Evolutionary conservation across 2,888 invertebrate species (phyloP), one percentile per base, ranked within the genome.

Genomic region (Junonia oenone): DNA sequence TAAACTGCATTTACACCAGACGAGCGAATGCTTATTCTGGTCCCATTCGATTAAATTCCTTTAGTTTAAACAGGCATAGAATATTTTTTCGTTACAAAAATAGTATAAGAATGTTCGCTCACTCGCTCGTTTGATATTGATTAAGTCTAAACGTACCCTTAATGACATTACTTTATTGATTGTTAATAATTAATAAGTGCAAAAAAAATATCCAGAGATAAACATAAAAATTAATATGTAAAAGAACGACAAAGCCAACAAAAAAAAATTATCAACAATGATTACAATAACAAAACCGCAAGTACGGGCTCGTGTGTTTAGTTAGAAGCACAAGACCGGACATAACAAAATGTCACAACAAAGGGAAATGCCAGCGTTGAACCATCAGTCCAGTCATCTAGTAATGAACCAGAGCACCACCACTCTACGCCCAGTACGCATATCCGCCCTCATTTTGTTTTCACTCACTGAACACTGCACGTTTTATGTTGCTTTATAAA

Each of bases 401-500:
- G 78, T 85, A 85, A 88, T 87, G 85, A 78, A 78, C 75, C 78
- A 70, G 74, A 72, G 69, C 67, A 70, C 68, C 68, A 63, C 65
- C 76, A 70, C 76, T 74, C 69, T 15, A 61, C 55, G 52, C 45
- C 40, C 52, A 56, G 55, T 56, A 56, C 45, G 49, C 61, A 55
- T 46, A 69, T 68, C 37, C 65, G 67, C 62, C 69, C 70, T 64
- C 69, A 61, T 77, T 78, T 74, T 75, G 70, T 76, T 74, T 78
- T 74, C 73, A 72, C 69, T 75, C 72, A 63, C 71, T 75, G 76
- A 75, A 71, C 72, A 73, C 35, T 56, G 27, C 38, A 38, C 43
- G 9, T 40, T 50, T 55, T 45, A 51, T 51, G 26, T 31, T 53
- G 45, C 15, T 43, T 45, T 47, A 35, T 54, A 29, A 33, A 35